A percentile compares a stretch with the other conserved stretches of the same genome.
Conservation (phyloP, 35 echinoderm and acorn worm genomes). For the Hemicentrotus pulcherrimus region DNA sequence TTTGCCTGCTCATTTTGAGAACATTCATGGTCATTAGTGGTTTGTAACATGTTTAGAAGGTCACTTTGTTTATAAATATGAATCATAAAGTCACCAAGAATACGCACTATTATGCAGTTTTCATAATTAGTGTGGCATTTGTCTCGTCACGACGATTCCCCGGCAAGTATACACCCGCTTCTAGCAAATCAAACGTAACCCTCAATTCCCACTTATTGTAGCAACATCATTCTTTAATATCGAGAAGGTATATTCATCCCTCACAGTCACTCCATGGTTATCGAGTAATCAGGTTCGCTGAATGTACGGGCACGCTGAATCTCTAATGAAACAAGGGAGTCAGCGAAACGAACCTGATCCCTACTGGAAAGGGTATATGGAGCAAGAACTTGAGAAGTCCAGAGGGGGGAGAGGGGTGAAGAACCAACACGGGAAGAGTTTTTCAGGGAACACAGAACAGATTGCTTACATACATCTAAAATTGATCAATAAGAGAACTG, state of each 20-base stretch:
- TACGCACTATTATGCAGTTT: not conserved
- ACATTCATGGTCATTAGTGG: not conserved
- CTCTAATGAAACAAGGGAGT: conserved; percentile 10
- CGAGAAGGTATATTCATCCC: not conserved
- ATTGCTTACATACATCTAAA: not conserved
- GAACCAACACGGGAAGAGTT: not conserved
- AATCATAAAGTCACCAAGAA: not conserved
- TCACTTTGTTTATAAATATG: not conserved
- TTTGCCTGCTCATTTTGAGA: not conserved
- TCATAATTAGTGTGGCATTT: not conserved
- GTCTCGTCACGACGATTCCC: not conserved
- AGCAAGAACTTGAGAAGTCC: not conserved
- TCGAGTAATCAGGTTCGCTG: not conserved
- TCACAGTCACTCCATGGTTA: not conserved
- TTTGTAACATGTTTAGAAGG: no score
- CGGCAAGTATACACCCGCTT: not conserved
- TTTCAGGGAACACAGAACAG: not conserved
- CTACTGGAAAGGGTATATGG: not conserved
- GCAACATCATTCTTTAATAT: not conserved
- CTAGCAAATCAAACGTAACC: not conserved
- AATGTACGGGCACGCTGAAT: conserved; percentile 5
- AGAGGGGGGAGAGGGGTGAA: not conserved
- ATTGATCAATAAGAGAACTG: conserved; percentile 4
- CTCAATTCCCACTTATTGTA: not conserved
- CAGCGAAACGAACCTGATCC: not conserved